Base-by-base conservation (phyloP, 2,113 vertebrate genomes). In the Antechinus stuartii region DNA sequence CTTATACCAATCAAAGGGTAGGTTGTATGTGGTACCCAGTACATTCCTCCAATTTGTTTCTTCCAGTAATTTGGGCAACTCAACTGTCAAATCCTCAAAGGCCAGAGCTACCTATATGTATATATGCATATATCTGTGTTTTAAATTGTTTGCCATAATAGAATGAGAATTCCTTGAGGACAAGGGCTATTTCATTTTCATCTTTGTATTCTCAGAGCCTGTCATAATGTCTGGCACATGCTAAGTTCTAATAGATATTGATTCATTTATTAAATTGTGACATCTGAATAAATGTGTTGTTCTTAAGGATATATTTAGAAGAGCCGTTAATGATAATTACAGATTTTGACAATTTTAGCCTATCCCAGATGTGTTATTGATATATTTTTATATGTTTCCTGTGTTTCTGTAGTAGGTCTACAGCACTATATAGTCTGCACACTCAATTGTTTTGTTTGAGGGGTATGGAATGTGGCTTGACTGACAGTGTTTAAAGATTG, bases 271-370 rank as follows among this genome's bases (percentile, higher is more conserved):
- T 76, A 76, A 76, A 42, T 68, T 68, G 14, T 19, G 16, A 68
- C n/a, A 68, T 68, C 30, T 16, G 12, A 68, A 68, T n/a, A 42
- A 42, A 76, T 76, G 16, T 76, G 35, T 76, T 22, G 42, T 90
- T 90, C 42, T 92, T 91, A n/a, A 93, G 54, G 25, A 54, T 91
- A 24, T 25, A 12, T 90, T 93, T 93, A 89, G 30, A 56, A 54
- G 55, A 68, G 35, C 54, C 25, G 49, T 61, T 49, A 94, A 54
- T 94, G 24, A 30, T 91, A 42, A 84, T 89, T 3, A 47, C 96
- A 91, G 93, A 90, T 96, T 96, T 97, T 95, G 61, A 94, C 52
- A 96, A 57, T 93, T 92, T 89, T 47, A 94, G 93, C 96, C 57
- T 84, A n/a, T 76, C 68, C 14, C 35, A 76, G 68, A 76, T 76